Evolutionary conservation across 2,888 invertebrate genomes (phyloP), one percentile per base, ranked within the genome.

Genomic region (Lasioglossum lativentre): DNA sequence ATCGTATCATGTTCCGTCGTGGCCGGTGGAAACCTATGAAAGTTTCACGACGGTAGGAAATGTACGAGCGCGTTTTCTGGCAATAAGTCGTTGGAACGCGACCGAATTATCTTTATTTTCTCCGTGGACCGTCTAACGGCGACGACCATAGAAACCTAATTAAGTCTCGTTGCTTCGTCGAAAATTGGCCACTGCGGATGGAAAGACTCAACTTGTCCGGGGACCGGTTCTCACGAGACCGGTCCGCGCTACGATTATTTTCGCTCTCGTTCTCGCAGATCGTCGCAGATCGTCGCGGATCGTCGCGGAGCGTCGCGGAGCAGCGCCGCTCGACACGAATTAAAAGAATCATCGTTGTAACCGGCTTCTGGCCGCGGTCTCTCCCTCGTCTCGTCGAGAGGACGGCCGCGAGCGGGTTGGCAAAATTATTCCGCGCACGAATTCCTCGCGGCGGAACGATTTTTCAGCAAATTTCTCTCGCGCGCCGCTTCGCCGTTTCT

Each of bases 391-490:
- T 23, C 10, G 45, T 12, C 47, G 72, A 47, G 4, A 23, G 52
- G 27, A 34, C 59, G 63, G 14, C 16, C n/a, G 38, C 70, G 59
- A 5, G 34, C 12, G 34, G 23, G 23, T 23, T 34, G 34, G 10
- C 68, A 27, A 56, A 56, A 78, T 80, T 82, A 82, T 86, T 82
- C 79, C 70, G 74, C 19, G 63, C 86, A 78, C 86, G 86, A 56
- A 72, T 16, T 68, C n/a, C 47, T 16, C 63, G 40, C 19, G 59
- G 56, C 68, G 80, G 56, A 27, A 63, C 80, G 80, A 85, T 80
- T 86, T 85, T 75, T 80, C 86, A 75, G 72, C 71, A 78, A 86
- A 86, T 86, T 78, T 86, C 85, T 85, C 82, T 71, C 78, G 77
- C 71, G 16, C 72, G 78, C 14, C 45, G 2, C 77, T 30, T 63